Evolutionary conservation across 2,888 invertebrate genomes (phyloP).

Genomic region (Electrophaes corylata): DNA sequence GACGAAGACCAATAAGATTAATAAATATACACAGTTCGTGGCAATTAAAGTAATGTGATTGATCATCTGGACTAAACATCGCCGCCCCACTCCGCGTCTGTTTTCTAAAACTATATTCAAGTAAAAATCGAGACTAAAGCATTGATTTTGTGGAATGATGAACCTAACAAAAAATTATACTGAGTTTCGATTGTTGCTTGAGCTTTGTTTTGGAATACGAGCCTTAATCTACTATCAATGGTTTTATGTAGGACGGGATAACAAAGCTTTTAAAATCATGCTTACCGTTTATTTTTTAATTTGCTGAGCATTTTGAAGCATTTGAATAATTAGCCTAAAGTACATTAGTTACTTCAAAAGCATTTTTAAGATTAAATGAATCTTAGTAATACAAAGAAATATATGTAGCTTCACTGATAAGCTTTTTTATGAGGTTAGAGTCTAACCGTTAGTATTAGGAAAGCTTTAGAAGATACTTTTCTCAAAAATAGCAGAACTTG

Average conservation of each 20-base stretch:
- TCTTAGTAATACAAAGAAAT: neutral
- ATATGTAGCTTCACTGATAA: neutral
- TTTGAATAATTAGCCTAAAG: conserved; percentile 6
- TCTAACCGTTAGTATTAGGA: neutral
- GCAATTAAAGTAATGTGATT: too few species aligned
- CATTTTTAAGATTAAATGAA: conserved; percentile 4
- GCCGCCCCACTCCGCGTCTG: too few species aligned
- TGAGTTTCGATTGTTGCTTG: neutral
- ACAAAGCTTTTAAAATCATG: conserved; percentile 11
- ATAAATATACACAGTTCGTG: too few species aligned
- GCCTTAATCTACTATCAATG: neutral
- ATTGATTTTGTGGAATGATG: neutral
- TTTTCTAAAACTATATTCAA: neutral
- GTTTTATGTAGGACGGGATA: conserved; percentile 1
- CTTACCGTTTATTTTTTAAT: neutral
- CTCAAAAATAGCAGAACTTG: neutral
- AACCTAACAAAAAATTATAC: neutral
- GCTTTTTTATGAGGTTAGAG: conserved; percentile 6
- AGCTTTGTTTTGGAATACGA: neutral
- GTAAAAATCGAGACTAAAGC: neutral
- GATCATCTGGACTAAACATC: too few species aligned
- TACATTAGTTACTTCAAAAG: conserved; percentile 7
- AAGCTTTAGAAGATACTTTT: neutral
- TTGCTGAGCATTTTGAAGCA: conserved; percentile 8
- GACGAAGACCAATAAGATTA: too few species aligned